Percentiles rank a stretch among this genome's conserved stretches.
Conservation (phyloP, 1,140 invertebrate genomes). For the Sycobia sp. region DNA sequence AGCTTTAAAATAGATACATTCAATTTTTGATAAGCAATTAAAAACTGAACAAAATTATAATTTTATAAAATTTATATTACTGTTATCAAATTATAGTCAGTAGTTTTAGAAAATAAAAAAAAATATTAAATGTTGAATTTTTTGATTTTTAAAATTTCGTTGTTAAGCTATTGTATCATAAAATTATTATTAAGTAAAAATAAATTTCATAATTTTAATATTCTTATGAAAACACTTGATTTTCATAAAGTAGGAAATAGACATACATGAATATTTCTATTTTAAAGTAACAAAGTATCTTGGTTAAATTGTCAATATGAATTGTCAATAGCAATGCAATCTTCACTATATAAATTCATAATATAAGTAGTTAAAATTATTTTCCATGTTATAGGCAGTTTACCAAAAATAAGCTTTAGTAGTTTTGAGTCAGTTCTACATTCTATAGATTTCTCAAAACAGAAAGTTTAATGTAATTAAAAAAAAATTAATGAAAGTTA, state of each 20-base stretch:
- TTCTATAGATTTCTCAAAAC: neutral
- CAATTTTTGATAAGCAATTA: too few species aligned
- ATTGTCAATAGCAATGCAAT: conserved; percentile 22
- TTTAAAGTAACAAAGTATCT: conserved; percentile 20
- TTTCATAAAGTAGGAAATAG: neutral
- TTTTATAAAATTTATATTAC: too few species aligned
- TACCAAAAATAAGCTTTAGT: conserved; percentile 32
- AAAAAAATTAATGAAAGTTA: conserved; percentile 17
- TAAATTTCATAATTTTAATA: conserved; percentile 9
- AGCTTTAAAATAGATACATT: conserved; percentile 16
- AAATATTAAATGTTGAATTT: neutral
- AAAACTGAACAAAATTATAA: too few species aligned
- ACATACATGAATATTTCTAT: conserved; percentile 1
- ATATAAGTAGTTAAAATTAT: conserved; percentile 17
- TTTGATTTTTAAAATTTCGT: neutral
- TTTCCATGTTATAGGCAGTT: conserved; percentile 20
- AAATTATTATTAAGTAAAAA: too few species aligned
- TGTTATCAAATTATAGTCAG: too few species aligned
- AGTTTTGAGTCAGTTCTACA: conserved; percentile 21
- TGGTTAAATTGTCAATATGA: conserved; percentile 27
- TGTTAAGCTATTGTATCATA: neutral
- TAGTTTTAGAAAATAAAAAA: too few species aligned
- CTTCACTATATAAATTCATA: conserved; percentile 11
- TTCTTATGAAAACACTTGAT: neutral
- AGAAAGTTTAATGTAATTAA: neutral